Evolutionary conservation across 2,113 vertebrate species (phyloP), one percentile per base, ranked within the genome.

Genomic region (Nyctibius bracteatus): DNA sequence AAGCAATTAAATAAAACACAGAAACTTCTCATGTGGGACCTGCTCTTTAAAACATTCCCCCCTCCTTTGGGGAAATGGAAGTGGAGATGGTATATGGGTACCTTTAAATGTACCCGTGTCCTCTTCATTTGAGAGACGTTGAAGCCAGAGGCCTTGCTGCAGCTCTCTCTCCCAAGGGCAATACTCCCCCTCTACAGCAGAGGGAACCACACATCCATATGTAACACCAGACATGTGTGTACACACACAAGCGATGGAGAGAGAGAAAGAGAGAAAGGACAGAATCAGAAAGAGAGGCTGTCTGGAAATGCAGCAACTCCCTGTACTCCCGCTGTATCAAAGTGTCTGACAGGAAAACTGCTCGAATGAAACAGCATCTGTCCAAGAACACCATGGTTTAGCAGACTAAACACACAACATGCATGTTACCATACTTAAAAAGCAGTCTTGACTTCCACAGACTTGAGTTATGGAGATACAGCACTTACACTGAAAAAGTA

Each of bases 181-280:
- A 98, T 99, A 99, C 98, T 99, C 99, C 66, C 99, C 99, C 98
- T 99, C 99, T 99, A 98, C 97, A 98, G 98, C 98, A 99, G 98
- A 98, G 98, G 98, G 98, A 98, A 97, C 97, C 98, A 98, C 75
- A 98, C 89, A 97, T 88, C 98, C 97, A 96, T 39, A 95, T 82
- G 95, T 63, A 90, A 94, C 97, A 95, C 72, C 96, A 97, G 97
- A 90, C 95, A 86, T 66, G 31, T 86, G 1, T 8, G 30, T 82
- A 85, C 92, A 86, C 81, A 88, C 93, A 96, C 94, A 96, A 92
- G 94, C 17, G 12, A 31, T 52, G 94, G 80, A 94, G 66, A 95
- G 83, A 90, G 16, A 94, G 51, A 94, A 41, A 94, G 84, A 89
- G 96, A 98, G 19, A 97, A 89, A 96, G 43, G 82, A 97, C 95